Evolutionary conservation across 1,140 invertebrate genomes (phyloP).

Genomic region (Metaphire vulgaris): DNA sequence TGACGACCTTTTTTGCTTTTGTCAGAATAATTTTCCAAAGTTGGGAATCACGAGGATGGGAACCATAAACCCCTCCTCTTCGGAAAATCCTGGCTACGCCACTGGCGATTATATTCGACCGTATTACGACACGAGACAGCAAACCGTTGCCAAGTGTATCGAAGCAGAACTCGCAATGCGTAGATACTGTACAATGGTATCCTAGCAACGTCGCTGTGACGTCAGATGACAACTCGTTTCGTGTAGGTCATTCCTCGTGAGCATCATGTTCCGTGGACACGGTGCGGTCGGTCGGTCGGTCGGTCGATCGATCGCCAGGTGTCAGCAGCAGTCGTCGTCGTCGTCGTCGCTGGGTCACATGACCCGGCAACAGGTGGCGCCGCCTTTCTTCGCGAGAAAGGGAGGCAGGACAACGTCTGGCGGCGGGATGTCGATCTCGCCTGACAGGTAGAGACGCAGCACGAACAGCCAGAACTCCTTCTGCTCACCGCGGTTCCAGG

Average conservation of each 20-base stretch:
- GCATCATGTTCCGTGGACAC: too few species aligned
- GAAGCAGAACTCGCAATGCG: too few species aligned
- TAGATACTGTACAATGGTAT: too few species aligned
- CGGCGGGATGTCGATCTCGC: slow-evolving; percentile 19
- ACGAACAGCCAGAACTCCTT: slow-evolving; percentile 31
- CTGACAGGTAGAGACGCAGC: slow-evolving; percentile 28
- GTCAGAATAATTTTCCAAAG: neutral
- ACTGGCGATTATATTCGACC: neutral
- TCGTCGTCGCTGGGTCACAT: neutral
- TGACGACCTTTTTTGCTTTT: too few species aligned
- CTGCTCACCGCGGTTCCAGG: slow-evolving; percentile 31
- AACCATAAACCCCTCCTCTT: neutral
- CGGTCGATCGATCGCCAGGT: too few species aligned
- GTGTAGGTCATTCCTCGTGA: too few species aligned
- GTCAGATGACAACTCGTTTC: too few species aligned
- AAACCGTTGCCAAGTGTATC: too few species aligned
- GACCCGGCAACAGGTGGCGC: neutral
- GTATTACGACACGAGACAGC: neutral
- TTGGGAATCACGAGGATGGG: neutral
- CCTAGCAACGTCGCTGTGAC: neutral
- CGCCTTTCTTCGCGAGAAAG: slow-evolving; percentile 8
- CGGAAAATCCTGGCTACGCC: neutral
- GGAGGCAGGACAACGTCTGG: slow-evolving; percentile 20
- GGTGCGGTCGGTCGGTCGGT: too few species aligned
- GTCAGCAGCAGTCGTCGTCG: too few species aligned